Evolutionary conservation across 2,797 vertebrate genomes (phyloP), one percentile per base, ranked within the genome.

Genomic region (Cyclura pinguis): DNA sequence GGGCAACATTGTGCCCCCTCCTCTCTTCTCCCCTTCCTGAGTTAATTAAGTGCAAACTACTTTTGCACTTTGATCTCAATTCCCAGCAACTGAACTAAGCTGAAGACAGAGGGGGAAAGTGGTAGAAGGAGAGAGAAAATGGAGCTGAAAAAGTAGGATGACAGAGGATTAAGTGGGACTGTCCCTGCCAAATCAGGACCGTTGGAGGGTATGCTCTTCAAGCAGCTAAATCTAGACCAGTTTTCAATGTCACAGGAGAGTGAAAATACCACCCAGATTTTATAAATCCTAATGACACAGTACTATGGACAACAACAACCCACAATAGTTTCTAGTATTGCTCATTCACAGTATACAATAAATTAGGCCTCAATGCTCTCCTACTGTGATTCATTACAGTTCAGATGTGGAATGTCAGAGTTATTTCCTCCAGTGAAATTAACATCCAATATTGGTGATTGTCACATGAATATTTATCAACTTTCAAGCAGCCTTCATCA

Each of bases 361-460:
- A 38, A 64, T 64, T 29, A 62, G 0, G 0, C 74, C 88, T 67
- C 9, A 84, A 4, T 72, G 35, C 85, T 85, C 22, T 35, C 20
- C 92, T 85, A 16, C 42, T 88, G 0, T 22, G 81, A 6, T 88
- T 35, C 0, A 55, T 3, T 32, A 1, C 1, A 1, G 47, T 62
- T 90, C 90, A 42, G 2, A 20, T 0, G 29, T 9, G 81, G 85
- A 93, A 92, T 73, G 52, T 55, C 78, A 69, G 80, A 6, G 32
- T 88, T 95, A 92, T 90, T 94, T 93, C 86, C 93, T 93, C 92
- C 47, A 94, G 92, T 0, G 47, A 95, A 94, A 96, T 93, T 90
- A 93, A 87, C 92, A 89, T 88, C 67, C 86, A 92, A 90, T 91
- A 76, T 92, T 93, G 76, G 32, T 81, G 92, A 95, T 42, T 81